These are phyloP conservation scores for Drosophila pruinosa DNA, from an alignment of 1,140 invertebrate genomes.

Conservation along the genomic window DNA sequence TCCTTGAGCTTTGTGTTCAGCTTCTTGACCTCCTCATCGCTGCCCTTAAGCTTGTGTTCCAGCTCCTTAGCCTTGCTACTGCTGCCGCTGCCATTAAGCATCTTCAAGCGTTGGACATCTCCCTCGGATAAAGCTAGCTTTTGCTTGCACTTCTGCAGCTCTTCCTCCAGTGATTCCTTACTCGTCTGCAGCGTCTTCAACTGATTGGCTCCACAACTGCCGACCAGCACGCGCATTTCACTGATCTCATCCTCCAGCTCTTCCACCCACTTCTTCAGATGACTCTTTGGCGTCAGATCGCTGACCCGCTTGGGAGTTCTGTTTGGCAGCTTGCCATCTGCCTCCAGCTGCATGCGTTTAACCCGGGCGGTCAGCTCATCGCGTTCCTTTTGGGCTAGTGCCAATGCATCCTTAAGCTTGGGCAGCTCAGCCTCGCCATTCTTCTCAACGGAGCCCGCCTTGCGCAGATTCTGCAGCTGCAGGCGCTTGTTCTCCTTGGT, in stretches of 20 bases:
- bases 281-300: conserved; percentile 77
- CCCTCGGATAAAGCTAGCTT: conserved; percentile 62
- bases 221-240: conserved; percentile 70
- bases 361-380: conserved; percentile 66
- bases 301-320: conserved; percentile 72
- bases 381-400: conserved; percentile 56
- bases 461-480: conserved; percentile 74
- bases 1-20: conserved; percentile 66
- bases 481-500: conserved; percentile 88
- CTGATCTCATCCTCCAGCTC: conserved; percentile 80
- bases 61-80: conserved; percentile 62
- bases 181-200: conserved; percentile 64
- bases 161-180: conserved; percentile 65
- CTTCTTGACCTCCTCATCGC: conserved; percentile 73
- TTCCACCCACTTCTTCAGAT: conserved; percentile 80
- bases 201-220: conserved; percentile 53
- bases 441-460: conserved; percentile 46
- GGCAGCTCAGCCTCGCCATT: conserved; percentile 48
- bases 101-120: conserved; percentile 69
- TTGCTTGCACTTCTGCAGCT: conserved; percentile 68
- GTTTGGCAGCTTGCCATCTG: conserved; percentile 60
- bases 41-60: conserved; percentile 72
- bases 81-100: conserved; percentile 43
- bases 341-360: conserved; percentile 68
- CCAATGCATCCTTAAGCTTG: conserved; percentile 69